These are phyloP conservation scores for Panopea generosa DNA, from an alignment of 2,888 invertebrate genomes.

Conservation along the genomic window DNA sequence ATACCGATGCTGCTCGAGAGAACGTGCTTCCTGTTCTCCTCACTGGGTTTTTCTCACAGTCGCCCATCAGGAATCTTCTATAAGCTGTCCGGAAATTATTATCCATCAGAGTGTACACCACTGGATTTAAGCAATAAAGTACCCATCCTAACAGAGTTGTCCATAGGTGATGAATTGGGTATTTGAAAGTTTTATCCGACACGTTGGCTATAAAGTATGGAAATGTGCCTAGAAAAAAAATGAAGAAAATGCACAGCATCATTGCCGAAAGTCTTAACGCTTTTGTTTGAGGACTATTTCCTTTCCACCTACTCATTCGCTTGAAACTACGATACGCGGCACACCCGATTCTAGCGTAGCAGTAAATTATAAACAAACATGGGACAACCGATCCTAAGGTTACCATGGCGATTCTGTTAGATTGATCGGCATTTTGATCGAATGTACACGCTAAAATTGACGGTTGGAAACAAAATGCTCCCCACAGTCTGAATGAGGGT, in stretches of 20 bases:
- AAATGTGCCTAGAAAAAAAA: conserved; percentile 76
- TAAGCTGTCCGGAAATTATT: conserved; percentile 76
- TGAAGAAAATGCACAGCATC: conserved; percentile 79
- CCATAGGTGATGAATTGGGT: conserved; percentile 76
- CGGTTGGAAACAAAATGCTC: conserved; percentile 72
- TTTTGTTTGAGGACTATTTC: conserved; percentile 68
- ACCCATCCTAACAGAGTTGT: conserved; percentile 78
- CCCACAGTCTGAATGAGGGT: conserved; percentile 73
- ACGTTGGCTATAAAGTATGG: conserved; percentile 77
- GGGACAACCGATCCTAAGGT: conserved; percentile 77
- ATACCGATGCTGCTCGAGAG: conserved; percentile 56
- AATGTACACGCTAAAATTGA: conserved; percentile 76
- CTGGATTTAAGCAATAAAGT: conserved; percentile 75
- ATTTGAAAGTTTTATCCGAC: conserved; percentile 65
- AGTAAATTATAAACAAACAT: conserved; percentile 74
- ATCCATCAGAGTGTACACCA: conserved; percentile 80
- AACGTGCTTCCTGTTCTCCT: conserved; percentile 53
- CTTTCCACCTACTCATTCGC: conserved; percentile 68
- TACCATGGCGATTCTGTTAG: conserved; percentile 74
- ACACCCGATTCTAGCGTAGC: conserved; percentile 77
- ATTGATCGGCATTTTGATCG: conserved; percentile 64
- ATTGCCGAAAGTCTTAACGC: conserved; percentile 76
- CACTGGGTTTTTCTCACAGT: conserved; percentile 68
- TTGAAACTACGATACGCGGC: conserved; percentile 71
- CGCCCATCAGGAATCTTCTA: conserved; percentile 68